A percentile compares a stretch with the other conserved stretches of the same genome.
Conservation (phyloP, 37 sponge, comb jelly and placozoan species). For the Oopsacas minuta region DNA sequence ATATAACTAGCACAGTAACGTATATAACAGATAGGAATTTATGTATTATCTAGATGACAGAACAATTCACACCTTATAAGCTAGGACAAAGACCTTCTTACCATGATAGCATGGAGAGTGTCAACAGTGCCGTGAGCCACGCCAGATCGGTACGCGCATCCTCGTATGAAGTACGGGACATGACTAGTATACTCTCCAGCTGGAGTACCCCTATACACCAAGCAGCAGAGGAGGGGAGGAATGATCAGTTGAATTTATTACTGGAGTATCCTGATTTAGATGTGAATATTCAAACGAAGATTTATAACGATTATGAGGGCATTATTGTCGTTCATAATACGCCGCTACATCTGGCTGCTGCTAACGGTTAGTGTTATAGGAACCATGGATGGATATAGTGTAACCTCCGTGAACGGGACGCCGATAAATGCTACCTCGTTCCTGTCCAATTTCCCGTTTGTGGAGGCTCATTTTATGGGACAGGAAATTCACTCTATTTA, state of each 20-base stretch:
- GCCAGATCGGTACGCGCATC: not conserved
- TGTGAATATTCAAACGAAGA: not conserved
- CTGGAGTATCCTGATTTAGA: not conserved
- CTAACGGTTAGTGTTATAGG: not conserved
- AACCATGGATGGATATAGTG: too few species aligned
- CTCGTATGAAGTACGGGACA: not conserved
- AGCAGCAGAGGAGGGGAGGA: not conserved
- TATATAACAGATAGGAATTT: too few species aligned
- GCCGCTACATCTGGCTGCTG: not conserved
- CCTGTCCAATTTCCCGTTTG: too few species aligned
- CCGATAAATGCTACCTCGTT: too few species aligned
- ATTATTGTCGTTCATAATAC: not conserved
- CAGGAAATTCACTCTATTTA: not conserved
- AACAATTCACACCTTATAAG: not conserved
- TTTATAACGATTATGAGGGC: not conserved
- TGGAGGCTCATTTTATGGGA: too few species aligned
- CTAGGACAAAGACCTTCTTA: not conserved
- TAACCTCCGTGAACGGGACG: too few species aligned
- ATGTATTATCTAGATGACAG: not conserved
- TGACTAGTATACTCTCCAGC: not conserved
- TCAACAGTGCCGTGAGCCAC: not conserved
- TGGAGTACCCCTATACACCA: not conserved
- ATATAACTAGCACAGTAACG: too few species aligned
- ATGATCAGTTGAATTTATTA: not conserved
- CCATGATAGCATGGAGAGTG: not conserved